Percentiles rank a stretch among this genome's conserved stretches.
phyloP scores from a whole-genome alignment of 2,888 invertebrate species.

The Leptinotarsa rubiginosa region DNA sequence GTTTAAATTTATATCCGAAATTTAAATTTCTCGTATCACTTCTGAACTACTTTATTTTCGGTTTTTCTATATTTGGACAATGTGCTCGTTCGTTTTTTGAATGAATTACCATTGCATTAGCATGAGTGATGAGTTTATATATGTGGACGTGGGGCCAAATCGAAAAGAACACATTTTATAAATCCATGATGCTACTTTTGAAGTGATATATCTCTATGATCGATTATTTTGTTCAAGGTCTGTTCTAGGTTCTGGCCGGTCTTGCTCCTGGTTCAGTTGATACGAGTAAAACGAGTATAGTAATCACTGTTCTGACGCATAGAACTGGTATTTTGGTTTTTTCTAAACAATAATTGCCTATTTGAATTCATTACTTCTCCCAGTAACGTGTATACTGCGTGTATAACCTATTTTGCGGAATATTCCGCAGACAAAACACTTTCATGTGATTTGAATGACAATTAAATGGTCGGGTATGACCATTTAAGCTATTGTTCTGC shows the following conservation, averaged over 20 bases:
- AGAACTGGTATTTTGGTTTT: constrained; percentile 12
- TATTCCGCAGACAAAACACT: neutral
- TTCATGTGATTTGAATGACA: no score
- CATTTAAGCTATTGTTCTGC: no score
- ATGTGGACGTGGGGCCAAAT: neutral
- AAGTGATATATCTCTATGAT: neutral
- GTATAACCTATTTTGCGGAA: neutral
- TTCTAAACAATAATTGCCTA: neutral
- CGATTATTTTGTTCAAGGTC: constrained; percentile 17
- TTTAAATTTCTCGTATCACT: constrained; percentile 33
- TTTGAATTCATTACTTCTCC: constrained; percentile 8
- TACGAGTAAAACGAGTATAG: constrained; percentile 4
- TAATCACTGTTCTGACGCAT: constrained; percentile 15
- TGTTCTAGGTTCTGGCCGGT: constrained; percentile 11
- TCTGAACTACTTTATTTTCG: constrained; percentile 28
- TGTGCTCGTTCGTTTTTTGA: constrained; percentile 18
- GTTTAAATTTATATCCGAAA: constrained; percentile 20
- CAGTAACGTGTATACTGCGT: neutral
- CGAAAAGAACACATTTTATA: neutral
- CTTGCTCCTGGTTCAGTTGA: constrained; percentile 7
- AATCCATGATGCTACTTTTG: neutral
- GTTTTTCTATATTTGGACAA: constrained; percentile 33
- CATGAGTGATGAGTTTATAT: constrained; percentile 5
- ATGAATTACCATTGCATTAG: constrained; percentile 25
- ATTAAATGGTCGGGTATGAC: no score